Percentiles rank a stretch among this genome's conserved stretches.
Evolutionary conservation across 2,113 vertebrate genomes (phyloP).

Genomic region (Tympanuchus pallidicinctus): DNA sequence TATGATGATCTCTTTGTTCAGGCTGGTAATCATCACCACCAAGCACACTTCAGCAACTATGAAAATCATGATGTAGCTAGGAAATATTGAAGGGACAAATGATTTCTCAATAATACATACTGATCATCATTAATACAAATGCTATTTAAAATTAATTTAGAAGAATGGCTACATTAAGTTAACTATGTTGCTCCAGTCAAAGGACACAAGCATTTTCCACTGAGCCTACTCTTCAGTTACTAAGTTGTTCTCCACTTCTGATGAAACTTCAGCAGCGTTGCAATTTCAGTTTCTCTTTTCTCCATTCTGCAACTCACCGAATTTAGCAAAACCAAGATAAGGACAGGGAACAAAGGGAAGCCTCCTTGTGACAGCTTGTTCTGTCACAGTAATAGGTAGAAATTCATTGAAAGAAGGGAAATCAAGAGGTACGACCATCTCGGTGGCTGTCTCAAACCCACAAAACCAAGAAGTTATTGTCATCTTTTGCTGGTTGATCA

Average conservation of each 20-base stretch:
- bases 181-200: conserved; percentile 1
- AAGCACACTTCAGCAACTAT: neutral
- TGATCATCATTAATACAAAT: conserved; percentile 44
- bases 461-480: accelerated
- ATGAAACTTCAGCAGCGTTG: neutral
- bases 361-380: neutral
- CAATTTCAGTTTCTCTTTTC: neutral
- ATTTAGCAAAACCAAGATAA: neutral
- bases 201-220: neutral
- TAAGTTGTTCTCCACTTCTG: neutral
- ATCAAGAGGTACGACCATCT: neutral
- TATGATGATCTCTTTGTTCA: neutral
- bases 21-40: neutral
- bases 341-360: neutral
- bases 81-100: conserved; percentile 30
- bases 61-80: neutral
- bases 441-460: neutral
- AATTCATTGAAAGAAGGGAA: neutral
- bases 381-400: neutral
- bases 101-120: conserved; percentile 54
- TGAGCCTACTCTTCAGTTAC: neutral
- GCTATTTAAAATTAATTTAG: conserved; percentile 32
- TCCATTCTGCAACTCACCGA: neutral
- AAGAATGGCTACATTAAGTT: conserved; percentile 33
- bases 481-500: neutral